Evolutionary conservation across 2,113 vertebrate genomes (phyloP), one percentile per base, ranked within the genome.

Genomic region (Tautogolabrus adspersus): DNA sequence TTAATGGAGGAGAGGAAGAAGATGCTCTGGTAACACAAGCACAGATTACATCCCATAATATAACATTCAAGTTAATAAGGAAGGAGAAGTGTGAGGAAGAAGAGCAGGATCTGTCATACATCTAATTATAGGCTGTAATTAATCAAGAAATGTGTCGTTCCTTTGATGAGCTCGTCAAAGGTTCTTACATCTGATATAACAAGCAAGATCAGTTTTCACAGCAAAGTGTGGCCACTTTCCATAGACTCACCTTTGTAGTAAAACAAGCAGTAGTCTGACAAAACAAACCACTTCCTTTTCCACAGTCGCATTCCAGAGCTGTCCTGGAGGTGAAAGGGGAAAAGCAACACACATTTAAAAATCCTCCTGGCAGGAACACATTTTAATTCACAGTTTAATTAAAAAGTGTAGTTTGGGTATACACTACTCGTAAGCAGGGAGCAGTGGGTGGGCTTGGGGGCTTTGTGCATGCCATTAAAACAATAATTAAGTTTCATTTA

Each of bases 271-370:
- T 94, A 98, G 93, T 99, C 98, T 16, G 98, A 96, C 76, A 99
- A 96, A 91, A 99, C 97, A 91, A 99, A 99, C 98, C 98, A 99
- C 69, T 98, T 95, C 71, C 97, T 94, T 85, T 99, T 99, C 98
- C 98, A 99, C 22, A 99, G 94, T 52, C 97, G 94, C 98, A 99
- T 99, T 81, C 98, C 98, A 86, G 98, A 97, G 89, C 98, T 97
- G 94, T 99, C 98, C 98, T 99, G 91, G 70, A 95, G 94, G 91
- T 49, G 56, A 75, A 93, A 80, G 66, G 51, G 60, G 57, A 76
- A 73, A 92, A 22, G 44, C 72, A 81, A 72, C 57, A 55, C 37
- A 79, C 22, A 64, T 76, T 77, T 83, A 77, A 52, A 83, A 80
- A 73, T 56, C 22, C 44, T 69, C 18, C 66, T 72, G 1, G 1